Conservation (phyloP, 2,888 invertebrate genomes). For the Dicyrtomina minuta region DNA sequence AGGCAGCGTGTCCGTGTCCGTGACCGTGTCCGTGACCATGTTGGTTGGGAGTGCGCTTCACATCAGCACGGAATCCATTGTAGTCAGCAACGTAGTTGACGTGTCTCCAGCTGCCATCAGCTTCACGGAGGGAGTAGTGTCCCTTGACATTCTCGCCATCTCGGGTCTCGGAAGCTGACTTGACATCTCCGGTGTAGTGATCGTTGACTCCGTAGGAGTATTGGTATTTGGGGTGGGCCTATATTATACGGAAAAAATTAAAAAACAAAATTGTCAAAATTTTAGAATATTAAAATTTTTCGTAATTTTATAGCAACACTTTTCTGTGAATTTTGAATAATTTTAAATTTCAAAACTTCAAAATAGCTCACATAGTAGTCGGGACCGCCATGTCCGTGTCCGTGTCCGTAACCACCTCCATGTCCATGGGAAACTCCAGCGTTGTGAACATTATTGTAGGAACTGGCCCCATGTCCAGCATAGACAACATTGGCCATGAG, state of each 20-base stretch:
- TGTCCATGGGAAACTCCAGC: too few relatives aligned
- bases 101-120: conserved; percentile 25
- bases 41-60: conserved; percentile 45
- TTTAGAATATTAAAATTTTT: not conserved
- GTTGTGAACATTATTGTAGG: too few relatives aligned
- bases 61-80: conserved; percentile 33
- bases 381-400: not conserved
- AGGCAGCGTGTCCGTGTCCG: conserved; percentile 34
- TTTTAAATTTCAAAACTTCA: not conserved
- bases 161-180: conserved; percentile 28
- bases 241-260: too few relatives aligned
- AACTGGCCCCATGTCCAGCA: conserved; percentile 5
- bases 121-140: conserved; percentile 33
- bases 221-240: conserved; percentile 31
- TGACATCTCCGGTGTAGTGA: conserved; percentile 47
- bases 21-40: conserved; percentile 43
- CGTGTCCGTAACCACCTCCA: too few relatives aligned
- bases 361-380: conserved; percentile 26
- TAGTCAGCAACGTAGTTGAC: conserved; percentile 26
- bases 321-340: not conserved
- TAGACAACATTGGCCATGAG: not conserved
- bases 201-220: conserved; percentile 46
- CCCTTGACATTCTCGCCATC: conserved; percentile 35
- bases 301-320: too few relatives aligned
- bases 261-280: not conserved